phyloP scores from a whole-genome alignment of 2,113 vertebrate genomes.

The Procavia capensis region DNA sequence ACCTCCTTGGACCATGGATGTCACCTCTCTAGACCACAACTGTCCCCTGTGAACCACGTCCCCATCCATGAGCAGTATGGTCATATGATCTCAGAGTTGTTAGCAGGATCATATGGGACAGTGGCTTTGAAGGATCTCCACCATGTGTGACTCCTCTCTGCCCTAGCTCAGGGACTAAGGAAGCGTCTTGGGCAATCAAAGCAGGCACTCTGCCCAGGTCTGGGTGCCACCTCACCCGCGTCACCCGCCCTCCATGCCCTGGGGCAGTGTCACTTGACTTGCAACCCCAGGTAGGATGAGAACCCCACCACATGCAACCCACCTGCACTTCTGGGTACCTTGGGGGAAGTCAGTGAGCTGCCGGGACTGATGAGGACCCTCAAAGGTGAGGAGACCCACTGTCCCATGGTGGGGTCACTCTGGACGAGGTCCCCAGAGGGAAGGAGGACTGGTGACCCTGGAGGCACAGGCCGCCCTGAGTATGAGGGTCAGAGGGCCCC shows the following conservation, averaged over 20 bases:
- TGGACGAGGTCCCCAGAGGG: not conserved
- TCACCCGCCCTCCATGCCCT: not conserved
- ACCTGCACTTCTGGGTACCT: no score
- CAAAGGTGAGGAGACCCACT: rapidly evolving
- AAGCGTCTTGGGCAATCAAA: not conserved
- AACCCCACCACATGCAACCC: rapidly evolving
- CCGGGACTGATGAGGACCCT: rapidly evolving
- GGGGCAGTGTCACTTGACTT: not conserved
- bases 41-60: not conserved
- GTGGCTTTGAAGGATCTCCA: not conserved
- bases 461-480: rapidly evolving
- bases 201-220: not conserved
- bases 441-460: rapidly evolving
- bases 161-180: not conserved
- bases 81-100: rapidly evolving
- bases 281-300: not conserved
- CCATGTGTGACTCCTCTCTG: not conserved
- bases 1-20: no score
- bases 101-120: rapidly evolving
- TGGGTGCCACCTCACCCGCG: rapidly evolving
- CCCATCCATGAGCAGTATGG: rapidly evolving
- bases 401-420: rapidly evolving
- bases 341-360: not conserved
- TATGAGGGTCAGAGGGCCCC: rapidly evolving
- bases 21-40: no score